These are phyloP conservation scores for Hydropsyche tenuis DNA, from an alignment of 1,140 invertebrate genomes.

Conservation along the genomic window DNA sequence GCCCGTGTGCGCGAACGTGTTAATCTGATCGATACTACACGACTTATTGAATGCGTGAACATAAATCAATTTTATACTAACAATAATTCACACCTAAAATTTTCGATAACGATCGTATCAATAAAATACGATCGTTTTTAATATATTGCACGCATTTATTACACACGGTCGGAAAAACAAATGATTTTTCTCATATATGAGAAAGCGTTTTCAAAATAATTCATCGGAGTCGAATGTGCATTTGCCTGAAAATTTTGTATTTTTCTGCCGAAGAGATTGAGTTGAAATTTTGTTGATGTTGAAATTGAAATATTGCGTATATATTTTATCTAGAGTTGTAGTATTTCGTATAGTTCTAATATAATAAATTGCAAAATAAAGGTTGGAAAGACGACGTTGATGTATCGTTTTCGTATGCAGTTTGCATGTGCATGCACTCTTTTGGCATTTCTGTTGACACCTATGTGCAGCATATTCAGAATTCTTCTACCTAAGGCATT, in stretches of 20 bases:
- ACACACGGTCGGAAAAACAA: too few species aligned
- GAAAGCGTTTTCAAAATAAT: too few species aligned
- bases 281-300: too few species aligned
- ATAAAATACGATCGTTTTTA: conserved; percentile 7
- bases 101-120: conserved; percentile 16
- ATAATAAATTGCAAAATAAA: neutral
- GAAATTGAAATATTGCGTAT: too few species aligned
- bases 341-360: too few species aligned
- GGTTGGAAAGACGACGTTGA: neutral
- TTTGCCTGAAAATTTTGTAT: too few species aligned
- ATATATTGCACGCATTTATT: too few species aligned
- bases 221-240: too few species aligned
- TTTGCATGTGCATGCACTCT: conserved; percentile 14
- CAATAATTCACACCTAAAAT: conserved; percentile 26
- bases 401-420: conserved; percentile 12
- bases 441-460: conserved; percentile 15
- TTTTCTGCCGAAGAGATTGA: too few species aligned
- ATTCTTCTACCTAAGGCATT: neutral
- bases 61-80: conserved; percentile 25
- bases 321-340: too few species aligned
- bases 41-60: conserved; percentile 27
- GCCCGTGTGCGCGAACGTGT: conserved; percentile 16
- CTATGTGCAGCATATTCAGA: conserved; percentile 9
- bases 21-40: conserved; percentile 25
- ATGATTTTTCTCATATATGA: too few species aligned